Percentiles rank a stretch among this genome's conserved stretches.
These are phyloP conservation scores for Buceros bicornis DNA, from an alignment of 2,797 vertebrate species.

Conservation along the genomic window DNA sequence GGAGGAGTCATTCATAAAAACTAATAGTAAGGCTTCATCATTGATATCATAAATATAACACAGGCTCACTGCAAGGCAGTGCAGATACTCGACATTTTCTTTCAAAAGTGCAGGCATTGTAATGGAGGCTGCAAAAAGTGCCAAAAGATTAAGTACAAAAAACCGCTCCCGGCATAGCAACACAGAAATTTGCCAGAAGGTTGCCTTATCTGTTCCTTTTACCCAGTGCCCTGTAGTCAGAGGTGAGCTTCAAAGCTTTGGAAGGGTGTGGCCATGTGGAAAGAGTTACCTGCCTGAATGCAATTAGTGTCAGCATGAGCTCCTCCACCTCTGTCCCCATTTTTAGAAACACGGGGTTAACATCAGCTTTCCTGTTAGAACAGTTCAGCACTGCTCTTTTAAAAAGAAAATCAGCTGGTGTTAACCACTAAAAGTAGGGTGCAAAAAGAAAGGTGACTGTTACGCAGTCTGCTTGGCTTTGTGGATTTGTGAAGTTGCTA, in stretches of 20 bases:
- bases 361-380: background rate
- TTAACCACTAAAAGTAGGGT: background rate
- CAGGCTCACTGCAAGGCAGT: background rate
- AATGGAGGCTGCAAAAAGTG: background rate
- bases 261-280: background rate
- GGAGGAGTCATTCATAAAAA: background rate
- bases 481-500: background rate
- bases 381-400: background rate
- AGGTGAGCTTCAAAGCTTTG: background rate
- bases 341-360: background rate
- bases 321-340: background rate
- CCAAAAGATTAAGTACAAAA: background rate
- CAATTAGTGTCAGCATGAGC: background rate
- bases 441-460: background rate
- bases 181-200: background rate
- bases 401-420: background rate
- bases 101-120: background rate
- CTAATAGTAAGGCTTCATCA: background rate
- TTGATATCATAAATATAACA: background rate
- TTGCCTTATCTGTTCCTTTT: background rate
- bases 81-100: background rate
- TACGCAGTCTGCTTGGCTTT: background rate
- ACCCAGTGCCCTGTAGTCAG: background rate
- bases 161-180: background rate
- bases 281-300: background rate